Evolutionary conservation across 1,140 invertebrate genomes (phyloP), one percentile per base, ranked within the genome.

Genomic region (Penaeus indicus): DNA sequence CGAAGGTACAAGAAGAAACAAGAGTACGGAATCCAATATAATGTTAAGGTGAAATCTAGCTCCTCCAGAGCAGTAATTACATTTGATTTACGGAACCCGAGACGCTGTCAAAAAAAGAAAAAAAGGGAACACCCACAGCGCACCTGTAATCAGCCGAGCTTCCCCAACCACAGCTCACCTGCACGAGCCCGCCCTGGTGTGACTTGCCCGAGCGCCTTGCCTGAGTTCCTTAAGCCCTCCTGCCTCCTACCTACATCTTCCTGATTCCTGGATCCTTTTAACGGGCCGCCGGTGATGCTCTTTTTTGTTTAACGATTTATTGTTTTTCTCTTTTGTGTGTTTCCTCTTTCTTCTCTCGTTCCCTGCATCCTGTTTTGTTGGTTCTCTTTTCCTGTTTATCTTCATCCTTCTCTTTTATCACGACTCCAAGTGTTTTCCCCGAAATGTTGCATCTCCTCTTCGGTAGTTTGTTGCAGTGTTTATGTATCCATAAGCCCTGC

Each of bases 11-110:
- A 25, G 27, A n/a, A 75, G 42, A 13, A 19, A 75, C 42, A 32
- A 75, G 42, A 75, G 72, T 75, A 75, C 54, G 54, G 72, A 27
- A 75, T 32, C 72, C 25, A 75, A 75, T 75, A 75, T 75, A 75
- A 75, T 75, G 72, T 38, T 27, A 27, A 75, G 72, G 72, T 38
- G 72, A 75, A 75, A 75, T 75, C 72, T 32, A 38, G 42, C n/a
- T 75, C 25, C 72, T 32, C 27, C 42, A 27, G 25, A 19, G 18
- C 72, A 32, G 72, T 75, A 75, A 75, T 75, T 75, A 75, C 18
- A 38, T 27, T 27, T 75, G 72, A 75, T 75, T 75, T 75, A 75
- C 72, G 72, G 72, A 27, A 32, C n/a, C 72, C 21, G 72, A 75
- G 25, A 75, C 69, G 5, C 19, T 18, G n/a, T 32, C 25, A 75